Conservation (phyloP, 1,140 invertebrate genomes). For the Aleiodes sp. region DNA sequence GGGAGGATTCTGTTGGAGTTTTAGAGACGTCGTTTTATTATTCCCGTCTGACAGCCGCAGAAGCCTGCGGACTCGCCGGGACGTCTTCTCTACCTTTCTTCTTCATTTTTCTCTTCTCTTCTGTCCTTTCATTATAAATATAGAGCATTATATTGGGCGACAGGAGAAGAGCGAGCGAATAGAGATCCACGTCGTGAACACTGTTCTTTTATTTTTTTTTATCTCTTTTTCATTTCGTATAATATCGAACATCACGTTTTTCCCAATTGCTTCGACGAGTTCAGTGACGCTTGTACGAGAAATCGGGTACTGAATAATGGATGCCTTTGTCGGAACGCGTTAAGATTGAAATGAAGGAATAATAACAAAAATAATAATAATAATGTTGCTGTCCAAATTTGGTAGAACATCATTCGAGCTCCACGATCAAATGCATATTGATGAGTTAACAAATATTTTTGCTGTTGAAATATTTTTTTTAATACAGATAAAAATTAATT, state of each 20-base stretch:
- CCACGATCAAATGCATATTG: not conserved
- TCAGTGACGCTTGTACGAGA: not conserved
- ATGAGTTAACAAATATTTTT: no score
- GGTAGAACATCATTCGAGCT: not conserved
- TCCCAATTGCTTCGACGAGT: not conserved
- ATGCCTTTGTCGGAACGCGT: slow-evolving; percentile 4
- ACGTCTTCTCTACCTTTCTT: not conserved
- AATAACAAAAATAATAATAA: not conserved
- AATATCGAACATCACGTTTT: not conserved
- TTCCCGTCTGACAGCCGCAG: not conserved
- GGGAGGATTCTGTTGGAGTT: not conserved
- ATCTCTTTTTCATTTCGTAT: not conserved
- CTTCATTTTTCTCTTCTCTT: not conserved
- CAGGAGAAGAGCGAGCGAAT: not conserved
- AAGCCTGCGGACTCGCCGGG: not conserved
- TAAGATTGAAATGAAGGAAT: slow-evolving; percentile 27
- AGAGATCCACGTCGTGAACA: not conserved
- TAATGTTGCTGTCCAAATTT: no score
- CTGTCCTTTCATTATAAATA: not conserved
- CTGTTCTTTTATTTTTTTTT: not conserved
- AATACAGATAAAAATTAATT: no score
- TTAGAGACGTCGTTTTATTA: not conserved
- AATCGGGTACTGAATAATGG: not conserved
- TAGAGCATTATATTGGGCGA: not conserved
- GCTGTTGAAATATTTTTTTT: no score